Evolutionary conservation across 2,113 vertebrate genomes (phyloP), one percentile per base, ranked within the genome.

Genomic region (Hippocampus guttulatus): DNA sequence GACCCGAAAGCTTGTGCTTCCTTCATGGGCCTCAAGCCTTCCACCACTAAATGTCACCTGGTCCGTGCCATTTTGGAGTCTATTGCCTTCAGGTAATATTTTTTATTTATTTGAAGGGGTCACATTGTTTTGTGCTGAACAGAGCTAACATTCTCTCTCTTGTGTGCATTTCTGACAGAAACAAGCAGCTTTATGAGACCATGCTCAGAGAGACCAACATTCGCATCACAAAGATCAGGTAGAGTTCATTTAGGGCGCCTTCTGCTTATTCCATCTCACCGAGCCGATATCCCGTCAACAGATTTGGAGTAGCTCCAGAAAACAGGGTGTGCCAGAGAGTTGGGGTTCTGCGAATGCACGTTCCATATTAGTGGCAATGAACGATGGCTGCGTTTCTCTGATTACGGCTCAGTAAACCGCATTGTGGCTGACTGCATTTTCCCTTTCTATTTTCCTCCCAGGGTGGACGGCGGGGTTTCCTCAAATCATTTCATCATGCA

Each of bases 41-140:
- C 95, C 3, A 95, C 95, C 62, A 97, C 84, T 49, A 98, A 95
- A 87, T 87, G 81, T 63, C 97, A 99, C 74, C 93, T 99, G 5
- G 93, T 99, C 21, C 93, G 97, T 63, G 95, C 97, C 58, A 96
- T 99, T 67, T 70, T 99, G 85, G 97, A 99, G 85, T 96, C 97
- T 0, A 52, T 98, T 7, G 94, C 95, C 40, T 99, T 97, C 90
- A 96, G 97, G 97, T 98, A 72, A 80, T 76, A 75, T 38, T 33
- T 33, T 33, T 5, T 33, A 33, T 1, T 25, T 43, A 25, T 43
- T 23, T 25, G 23, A n/a, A 45, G n/a, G 3, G 16, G 43, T 23
- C 27, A 18, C 27, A 15, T 2, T 6, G 23, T 33, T 25, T 12
- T 8, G 30, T 9, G 10, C 57, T 62, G 6, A 10, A 43, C 5